A percentile compares a stretch with the other conserved stretches of the same genome.
Evolutionary conservation across 2,113 vertebrate species (phyloP).

Genomic region (Anguilla rostrata): DNA sequence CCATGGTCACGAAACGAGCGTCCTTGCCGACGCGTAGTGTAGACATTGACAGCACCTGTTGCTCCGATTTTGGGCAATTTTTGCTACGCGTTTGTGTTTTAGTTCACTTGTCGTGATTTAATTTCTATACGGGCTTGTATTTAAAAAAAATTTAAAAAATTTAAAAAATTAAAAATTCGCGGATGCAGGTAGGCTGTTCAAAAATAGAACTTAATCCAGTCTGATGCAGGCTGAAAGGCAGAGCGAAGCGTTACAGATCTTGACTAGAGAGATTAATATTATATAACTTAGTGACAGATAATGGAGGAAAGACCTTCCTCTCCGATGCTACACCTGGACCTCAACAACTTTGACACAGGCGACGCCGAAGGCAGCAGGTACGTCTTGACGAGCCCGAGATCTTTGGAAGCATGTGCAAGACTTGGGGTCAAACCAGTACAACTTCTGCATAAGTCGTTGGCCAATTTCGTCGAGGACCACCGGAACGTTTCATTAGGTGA

Average conservation of each 20-base stretch:
- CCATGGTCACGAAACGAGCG: slow-evolving; percentile 32
- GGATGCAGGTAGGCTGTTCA: neutral
- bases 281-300: neutral
- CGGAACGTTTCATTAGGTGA: slow-evolving; percentile 40
- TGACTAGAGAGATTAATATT: neutral
- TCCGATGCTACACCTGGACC: slow-evolving; percentile 45
- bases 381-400: slow-evolving; percentile 63
- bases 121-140: neutral
- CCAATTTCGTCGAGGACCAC: slow-evolving; percentile 50
- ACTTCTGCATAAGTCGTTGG: slow-evolving; percentile 57
- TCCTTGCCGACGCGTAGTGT: neutral
- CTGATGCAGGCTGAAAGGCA: neutral
- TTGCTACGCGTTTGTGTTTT: neutral
- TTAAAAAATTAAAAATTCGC: too few relatives aligned
- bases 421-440: slow-evolving; percentile 66
- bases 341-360: slow-evolving; percentile 47
- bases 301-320: slow-evolving; percentile 52
- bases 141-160: too few relatives aligned
- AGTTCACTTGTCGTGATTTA: neutral
- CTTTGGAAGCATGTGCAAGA: slow-evolving; percentile 58
- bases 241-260: too few relatives aligned
- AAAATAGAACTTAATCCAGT: neutral
- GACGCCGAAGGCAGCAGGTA: slow-evolving; percentile 43
- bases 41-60: neutral
- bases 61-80: too few relatives aligned